Conservation (phyloP, 2,113 vertebrate genomes). For the Pollachius pollachius region DNA sequence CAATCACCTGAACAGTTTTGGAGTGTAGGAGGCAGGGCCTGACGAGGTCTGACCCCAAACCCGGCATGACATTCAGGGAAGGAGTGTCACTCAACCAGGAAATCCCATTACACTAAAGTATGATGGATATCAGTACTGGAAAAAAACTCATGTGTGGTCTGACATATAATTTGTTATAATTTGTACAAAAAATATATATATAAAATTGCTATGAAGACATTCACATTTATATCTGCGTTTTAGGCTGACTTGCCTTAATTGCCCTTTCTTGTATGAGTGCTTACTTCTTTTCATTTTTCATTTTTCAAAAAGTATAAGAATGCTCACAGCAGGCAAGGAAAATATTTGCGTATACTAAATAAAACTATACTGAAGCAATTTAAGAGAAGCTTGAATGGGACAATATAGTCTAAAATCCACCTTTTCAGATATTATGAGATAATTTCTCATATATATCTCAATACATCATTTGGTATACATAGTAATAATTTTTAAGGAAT, state of each 20-base stretch:
- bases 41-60: constrained; percentile 71
- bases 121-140: constrained; percentile 70
- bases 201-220: constrained; percentile 18
- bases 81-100: constrained; percentile 70
- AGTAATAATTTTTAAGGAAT: background rate
- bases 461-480: background rate
- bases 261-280: too few relatives aligned
- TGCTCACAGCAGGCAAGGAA: too few relatives aligned
- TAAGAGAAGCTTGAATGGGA: too few relatives aligned
- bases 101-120: constrained; percentile 77
- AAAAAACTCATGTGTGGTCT: constrained; percentile 71
- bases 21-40: constrained; percentile 51
- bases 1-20: constrained; percentile 67
- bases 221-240: constrained; percentile 55
- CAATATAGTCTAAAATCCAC: background rate
- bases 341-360: too few relatives aligned
- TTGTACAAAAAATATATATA: constrained; percentile 49
- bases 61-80: constrained; percentile 72
- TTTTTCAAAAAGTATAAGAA: too few relatives aligned
- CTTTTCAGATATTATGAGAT: background rate
- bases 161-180: constrained; percentile 76
- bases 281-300: too few relatives aligned
- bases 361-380: too few relatives aligned
- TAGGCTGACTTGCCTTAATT: background rate
- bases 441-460: background rate